phyloP scores from a whole-genome alignment of 2,113 vertebrate genomes.

The Petromus typicus region DNA sequence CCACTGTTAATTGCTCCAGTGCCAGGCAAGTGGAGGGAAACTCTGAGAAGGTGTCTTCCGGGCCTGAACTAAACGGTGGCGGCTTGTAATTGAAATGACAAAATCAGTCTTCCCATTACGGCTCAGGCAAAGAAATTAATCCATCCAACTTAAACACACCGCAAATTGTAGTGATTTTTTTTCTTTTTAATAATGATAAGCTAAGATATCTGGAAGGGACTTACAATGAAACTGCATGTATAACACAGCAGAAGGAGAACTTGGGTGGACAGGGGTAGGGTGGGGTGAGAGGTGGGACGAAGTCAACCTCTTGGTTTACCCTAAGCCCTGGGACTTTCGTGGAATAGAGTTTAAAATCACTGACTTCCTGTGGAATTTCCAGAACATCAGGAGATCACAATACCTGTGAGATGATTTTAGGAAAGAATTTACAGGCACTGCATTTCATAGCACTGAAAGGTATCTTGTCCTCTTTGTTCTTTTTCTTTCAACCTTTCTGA shows the following conservation, averaged over 20 bases:
- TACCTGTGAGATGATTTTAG: neutral
- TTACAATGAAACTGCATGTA: slow-evolving; percentile 3
- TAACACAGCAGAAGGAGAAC: neutral
- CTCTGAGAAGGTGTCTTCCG: slow-evolving; percentile 49
- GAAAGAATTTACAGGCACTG: neutral
- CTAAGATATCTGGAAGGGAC: slow-evolving; percentile 32
- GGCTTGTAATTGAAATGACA: slow-evolving; percentile 79
- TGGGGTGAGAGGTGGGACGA: too few species aligned
- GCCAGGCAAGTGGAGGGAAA: slow-evolving; percentile 60
- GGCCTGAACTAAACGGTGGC: slow-evolving; percentile 53
- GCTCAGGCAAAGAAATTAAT: slow-evolving; percentile 64
- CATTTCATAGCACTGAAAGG: neutral
- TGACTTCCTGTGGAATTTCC: neutral
- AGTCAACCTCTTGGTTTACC: neutral
- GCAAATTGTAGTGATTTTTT: slow-evolving; percentile 52
- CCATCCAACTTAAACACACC: slow-evolving; percentile 67
- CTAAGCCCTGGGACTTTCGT: neutral
- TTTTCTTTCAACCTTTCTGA: slow-evolving; percentile 19
- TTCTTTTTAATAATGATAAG: slow-evolving; percentile 62
- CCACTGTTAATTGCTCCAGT: slow-evolving; percentile 72
- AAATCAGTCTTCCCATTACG: slow-evolving; percentile 70
- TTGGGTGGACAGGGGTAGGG: rapidly evolving
- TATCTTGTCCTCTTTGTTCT: neutral
- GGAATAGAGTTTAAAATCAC: neutral
- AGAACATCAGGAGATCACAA: neutral